Conservation (phyloP, 2,797 vertebrate genomes). For the Denticeps clupeoides region DNA sequence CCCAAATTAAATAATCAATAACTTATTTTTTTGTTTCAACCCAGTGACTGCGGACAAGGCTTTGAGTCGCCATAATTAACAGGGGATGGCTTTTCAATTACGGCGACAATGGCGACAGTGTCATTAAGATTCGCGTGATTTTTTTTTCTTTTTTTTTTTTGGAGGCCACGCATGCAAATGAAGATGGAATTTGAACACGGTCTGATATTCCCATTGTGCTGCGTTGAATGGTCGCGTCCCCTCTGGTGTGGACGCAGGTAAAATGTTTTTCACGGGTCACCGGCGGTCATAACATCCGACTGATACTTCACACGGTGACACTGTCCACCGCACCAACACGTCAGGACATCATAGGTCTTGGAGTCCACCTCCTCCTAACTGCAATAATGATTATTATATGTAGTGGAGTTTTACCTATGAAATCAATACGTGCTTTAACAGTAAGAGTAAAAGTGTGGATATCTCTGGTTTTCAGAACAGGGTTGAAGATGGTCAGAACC, state of each 20-base stretch:
- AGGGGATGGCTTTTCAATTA: constrained; percentile 65
- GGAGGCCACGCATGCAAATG: constrained; percentile 61
- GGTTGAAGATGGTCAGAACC: no score
- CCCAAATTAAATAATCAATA: constrained; percentile 49
- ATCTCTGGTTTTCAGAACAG: no score
- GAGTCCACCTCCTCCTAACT: no score
- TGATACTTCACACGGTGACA: no score
- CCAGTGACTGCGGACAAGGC: constrained; percentile 54
- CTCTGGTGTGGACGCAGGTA: constrained; percentile 58
- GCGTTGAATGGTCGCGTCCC: constrained; percentile 49
- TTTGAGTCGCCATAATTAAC: constrained; percentile 61
- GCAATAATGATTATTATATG: no score
- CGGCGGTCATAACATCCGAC: no score
- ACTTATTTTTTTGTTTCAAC: constrained; percentile 58
- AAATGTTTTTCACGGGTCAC: constrained; percentile 66
- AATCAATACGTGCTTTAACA: no score
- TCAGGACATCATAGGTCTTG: no score
- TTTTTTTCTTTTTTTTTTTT: no score
- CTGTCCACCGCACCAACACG: no score
- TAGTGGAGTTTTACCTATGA: no score
- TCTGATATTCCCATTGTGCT: constrained; percentile 63
- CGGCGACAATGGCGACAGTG: constrained; percentile 59
- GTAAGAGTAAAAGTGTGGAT: no score
- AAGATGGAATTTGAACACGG: constrained; percentile 64
- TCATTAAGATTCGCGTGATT: constrained; percentile 70